These are phyloP conservation scores for Zophobas morio DNA, from an alignment of 1,140 invertebrate genomes.

Conservation along the genomic window DNA sequence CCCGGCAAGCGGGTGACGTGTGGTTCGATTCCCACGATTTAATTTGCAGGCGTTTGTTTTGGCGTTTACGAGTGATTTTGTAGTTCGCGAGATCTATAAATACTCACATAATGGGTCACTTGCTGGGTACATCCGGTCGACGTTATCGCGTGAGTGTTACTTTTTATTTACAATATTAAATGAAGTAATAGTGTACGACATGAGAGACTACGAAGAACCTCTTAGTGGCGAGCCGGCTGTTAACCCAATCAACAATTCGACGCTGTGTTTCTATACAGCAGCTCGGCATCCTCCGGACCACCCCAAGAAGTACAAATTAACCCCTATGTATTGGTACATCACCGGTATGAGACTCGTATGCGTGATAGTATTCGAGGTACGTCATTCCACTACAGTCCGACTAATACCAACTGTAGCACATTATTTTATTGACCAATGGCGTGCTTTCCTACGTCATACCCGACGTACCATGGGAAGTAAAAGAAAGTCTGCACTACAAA, in stretches of 20 bases:
- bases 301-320: constrained; percentile 42
- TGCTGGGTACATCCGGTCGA: constrained; percentile 19
- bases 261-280: constrained; percentile 49
- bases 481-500: constrained; percentile 22
- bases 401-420: neutral
- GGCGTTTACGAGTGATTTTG: constrained; percentile 87
- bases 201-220: constrained; percentile 5
- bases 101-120: neutral
- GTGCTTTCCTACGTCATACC: constrained; percentile 24
- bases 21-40: neutral
- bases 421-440: constrained; percentile 11
- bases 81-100: constrained; percentile 15
- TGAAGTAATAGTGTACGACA: constrained; percentile 34
- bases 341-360: constrained; percentile 41
- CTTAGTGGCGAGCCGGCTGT: too few species aligned
- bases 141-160: constrained; percentile 22
- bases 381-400: neutral
- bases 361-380: constrained; percentile 54
- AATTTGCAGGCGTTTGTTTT: constrained; percentile 93
- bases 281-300: constrained; percentile 46
- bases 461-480: constrained; percentile 18
- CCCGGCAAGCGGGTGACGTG: too few species aligned
- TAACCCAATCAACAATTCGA: neutral
- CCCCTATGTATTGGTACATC: constrained; percentile 45
- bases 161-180: neutral